Base-by-base conservation (phyloP, 2,888 invertebrate genomes). In the Sympetrum striolatum region DNA sequence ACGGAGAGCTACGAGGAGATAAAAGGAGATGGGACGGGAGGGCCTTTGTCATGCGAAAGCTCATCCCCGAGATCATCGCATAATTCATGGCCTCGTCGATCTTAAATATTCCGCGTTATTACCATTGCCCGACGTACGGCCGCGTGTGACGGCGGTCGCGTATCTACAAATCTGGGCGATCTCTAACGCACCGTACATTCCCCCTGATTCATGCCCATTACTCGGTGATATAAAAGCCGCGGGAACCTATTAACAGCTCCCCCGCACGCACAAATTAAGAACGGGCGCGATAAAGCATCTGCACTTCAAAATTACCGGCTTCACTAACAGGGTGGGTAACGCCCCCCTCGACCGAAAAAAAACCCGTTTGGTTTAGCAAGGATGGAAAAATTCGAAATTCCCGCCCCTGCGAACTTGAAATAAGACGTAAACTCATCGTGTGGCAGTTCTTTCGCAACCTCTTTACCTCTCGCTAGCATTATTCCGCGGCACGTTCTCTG, bases 171-270 rank as follows among this genome's bases (percentile, higher is more conserved):
- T 86, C 86, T 60, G 58, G 58, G 14, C 64, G 37, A 35, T 31
- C 37, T 31, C 39, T 2, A 39, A 39, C 4, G 44, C 44, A 8
- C 44, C 44, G 73, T 22, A 39, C 81, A 4, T 60, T 37, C 86
- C 60, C 82, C 82, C 44, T 60, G 86, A 86, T 86, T 60, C 58
- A 86, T 86, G 31, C 35, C 37, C 60, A 86, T 60, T 86, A 60
- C 58, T 31, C 60, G 22, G 60, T 64, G 58, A 60, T 86, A 60
- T 60, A 86, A 60, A 73, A 64, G 60, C 86, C 35, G 86, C 58
- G 60, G 37, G 37, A n/a, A n/a, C 60, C 86, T 86, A 86, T 86
- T 86, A 86, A 86, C 86, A 18, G 58, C 18, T 18, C 37, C 35
- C 60, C 22, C 37, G 37, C 31, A 31, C 73, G 73, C 73, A 73